Conservation (phyloP, 2,888 invertebrate genomes). For the Drosophila austrosaltans region DNA sequence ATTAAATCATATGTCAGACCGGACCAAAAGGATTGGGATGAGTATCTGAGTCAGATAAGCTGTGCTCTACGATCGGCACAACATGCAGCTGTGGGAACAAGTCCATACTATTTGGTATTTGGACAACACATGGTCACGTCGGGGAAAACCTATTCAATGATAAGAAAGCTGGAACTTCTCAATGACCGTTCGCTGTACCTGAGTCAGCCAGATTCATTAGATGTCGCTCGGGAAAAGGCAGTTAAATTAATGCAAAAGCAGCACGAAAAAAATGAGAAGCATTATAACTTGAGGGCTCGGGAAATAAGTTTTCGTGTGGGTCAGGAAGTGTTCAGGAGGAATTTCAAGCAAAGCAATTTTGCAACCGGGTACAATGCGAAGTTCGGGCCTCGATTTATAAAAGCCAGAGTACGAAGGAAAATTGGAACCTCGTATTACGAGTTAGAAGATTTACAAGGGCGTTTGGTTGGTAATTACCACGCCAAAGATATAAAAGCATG, state of each 20-base stretch:
- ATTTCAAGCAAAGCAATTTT: neutral
- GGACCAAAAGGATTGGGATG: too few species aligned
- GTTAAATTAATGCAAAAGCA: neutral
- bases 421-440: neutral
- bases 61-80: too few species aligned
- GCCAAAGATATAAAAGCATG: neutral
- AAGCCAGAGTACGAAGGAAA: neutral
- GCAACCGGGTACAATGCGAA: neutral
- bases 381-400: neutral
- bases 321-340: too few species aligned
- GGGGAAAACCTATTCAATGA: too few species aligned
- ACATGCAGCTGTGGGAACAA: too few species aligned
- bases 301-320: neutral
- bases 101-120: too few species aligned
- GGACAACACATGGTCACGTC: too few species aligned
- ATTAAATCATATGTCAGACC: neutral
- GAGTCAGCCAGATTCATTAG: too few species aligned
- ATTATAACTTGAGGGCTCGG: neutral
- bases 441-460: neutral
- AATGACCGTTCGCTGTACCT: too few species aligned
- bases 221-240: neutral
- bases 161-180: too few species aligned
- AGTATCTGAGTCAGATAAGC: too few species aligned
- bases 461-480: neutral
- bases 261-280: neutral